phyloP scores from a whole-genome alignment of 2,113 vertebrate genomes.

The Camelus bactrianus region DNA sequence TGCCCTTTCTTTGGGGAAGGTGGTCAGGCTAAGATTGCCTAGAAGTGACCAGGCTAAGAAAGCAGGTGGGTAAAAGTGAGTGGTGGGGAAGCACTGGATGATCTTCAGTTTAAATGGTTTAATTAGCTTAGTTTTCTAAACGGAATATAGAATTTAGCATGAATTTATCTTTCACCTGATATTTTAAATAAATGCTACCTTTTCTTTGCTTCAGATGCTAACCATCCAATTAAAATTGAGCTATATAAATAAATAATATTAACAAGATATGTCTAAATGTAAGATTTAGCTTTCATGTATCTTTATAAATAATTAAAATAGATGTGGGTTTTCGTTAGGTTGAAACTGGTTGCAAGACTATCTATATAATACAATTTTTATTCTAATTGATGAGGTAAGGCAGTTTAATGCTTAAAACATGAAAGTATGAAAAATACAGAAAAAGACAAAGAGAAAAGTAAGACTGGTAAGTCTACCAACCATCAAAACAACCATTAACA shows the following conservation, averaged over 20 bases:
- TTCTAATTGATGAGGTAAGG: background rate
- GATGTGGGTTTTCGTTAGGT: background rate
- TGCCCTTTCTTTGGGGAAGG: background rate
- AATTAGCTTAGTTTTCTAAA: background rate
- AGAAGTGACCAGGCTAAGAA: background rate
- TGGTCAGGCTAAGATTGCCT: background rate
- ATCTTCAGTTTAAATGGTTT: background rate
- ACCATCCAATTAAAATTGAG: background rate
- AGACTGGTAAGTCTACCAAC: background rate
- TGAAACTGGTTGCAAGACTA: background rate
- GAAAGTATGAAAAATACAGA: background rate
- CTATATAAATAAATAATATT: background rate
- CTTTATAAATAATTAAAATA: conserved; percentile 21
- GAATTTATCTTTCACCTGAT: background rate
- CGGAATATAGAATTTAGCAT: background rate
- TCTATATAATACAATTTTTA: background rate
- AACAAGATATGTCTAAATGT: background rate
- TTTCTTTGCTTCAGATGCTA: background rate
- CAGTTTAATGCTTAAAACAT: background rate
- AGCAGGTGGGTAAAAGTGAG: background rate
- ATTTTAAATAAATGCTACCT: background rate
- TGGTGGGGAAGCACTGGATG: background rate
- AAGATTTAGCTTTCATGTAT: background rate
- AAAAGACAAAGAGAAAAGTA: background rate
- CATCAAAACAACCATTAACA: background rate